These are phyloP conservation scores for Sander vitreus DNA, from an alignment of 2,113 vertebrate species.

Conservation along the genomic window DNA sequence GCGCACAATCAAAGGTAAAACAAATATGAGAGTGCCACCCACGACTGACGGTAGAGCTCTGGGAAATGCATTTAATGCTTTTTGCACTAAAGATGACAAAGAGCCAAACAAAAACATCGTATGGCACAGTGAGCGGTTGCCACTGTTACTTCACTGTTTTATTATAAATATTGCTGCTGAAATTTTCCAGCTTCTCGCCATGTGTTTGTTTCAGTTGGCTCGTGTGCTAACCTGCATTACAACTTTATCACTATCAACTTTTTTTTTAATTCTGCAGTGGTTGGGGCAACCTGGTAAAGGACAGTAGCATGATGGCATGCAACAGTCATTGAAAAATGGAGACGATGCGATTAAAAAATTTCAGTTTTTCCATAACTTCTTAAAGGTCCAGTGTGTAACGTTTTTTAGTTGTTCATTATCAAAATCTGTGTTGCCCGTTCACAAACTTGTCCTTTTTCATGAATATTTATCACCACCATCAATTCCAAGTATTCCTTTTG, in stretches of 20 bases:
- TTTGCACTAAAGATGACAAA: neutral
- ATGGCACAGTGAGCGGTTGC: neutral
- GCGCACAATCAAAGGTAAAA: constrained; percentile 13
- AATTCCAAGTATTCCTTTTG: too few species aligned
- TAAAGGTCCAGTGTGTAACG: neutral
- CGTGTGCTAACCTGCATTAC: neutral
- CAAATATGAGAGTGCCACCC: constrained; percentile 9
- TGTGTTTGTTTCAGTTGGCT: neutral
- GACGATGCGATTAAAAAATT: neutral
- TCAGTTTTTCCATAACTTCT: neutral
- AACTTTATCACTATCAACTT: neutral
- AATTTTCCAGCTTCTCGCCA: neutral
- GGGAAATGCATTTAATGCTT: constrained; percentile 11
- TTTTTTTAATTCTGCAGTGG: neutral
- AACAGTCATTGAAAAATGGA: neutral
- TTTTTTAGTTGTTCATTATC: too few species aligned
- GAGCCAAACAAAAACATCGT: neutral
- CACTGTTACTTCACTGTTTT: neutral
- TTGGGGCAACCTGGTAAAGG: too few species aligned
- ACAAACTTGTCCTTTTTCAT: too few species aligned
- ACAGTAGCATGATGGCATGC: neutral
- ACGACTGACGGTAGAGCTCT: neutral
- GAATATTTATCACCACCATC: too few species aligned
- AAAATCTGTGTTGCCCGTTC: too few species aligned
- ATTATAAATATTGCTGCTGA: neutral